These are phyloP conservation scores for Haemorhous mexicanus DNA, from an alignment of 2,113 vertebrate genomes.

Conservation along the genomic window DNA sequence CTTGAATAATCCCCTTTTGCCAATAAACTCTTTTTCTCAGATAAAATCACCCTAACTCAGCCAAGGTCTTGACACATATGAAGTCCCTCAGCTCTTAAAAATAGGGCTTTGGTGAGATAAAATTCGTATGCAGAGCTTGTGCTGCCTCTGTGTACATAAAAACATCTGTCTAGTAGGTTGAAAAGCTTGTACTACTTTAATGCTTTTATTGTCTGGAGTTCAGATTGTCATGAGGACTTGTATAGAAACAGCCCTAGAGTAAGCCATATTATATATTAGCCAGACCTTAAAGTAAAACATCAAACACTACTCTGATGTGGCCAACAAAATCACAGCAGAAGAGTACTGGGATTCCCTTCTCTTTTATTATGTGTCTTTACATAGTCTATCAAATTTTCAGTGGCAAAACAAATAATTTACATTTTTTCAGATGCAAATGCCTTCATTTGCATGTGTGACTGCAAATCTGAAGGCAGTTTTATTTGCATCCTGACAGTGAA, in stretches of 20 bases:
- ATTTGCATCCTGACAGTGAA: not conserved
- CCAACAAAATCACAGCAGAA: not conserved
- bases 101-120: not conserved
- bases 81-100: not conserved
- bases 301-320: not conserved
- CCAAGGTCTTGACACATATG: not conserved
- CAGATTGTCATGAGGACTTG: not conserved
- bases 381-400: not conserved
- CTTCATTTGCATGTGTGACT: not conserved
- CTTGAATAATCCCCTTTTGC: not conserved
- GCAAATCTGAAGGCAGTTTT: not conserved
- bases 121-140: not conserved
- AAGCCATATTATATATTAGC: not conserved
- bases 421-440: conserved; percentile 23
- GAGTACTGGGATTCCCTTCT: not conserved
- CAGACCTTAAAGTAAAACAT: not conserved
- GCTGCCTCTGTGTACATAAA: not conserved
- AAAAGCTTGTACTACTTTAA: not conserved
- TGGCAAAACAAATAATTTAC: conserved; percentile 3
- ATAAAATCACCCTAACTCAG: not conserved
- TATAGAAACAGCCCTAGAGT: not conserved
- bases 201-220: not conserved
- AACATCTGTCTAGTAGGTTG: not conserved
- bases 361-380: not conserved
- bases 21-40: not conserved